phyloP scores from a whole-genome alignment of 2,113 vertebrate species.

The Chamaetylas fuelleborni region DNA sequence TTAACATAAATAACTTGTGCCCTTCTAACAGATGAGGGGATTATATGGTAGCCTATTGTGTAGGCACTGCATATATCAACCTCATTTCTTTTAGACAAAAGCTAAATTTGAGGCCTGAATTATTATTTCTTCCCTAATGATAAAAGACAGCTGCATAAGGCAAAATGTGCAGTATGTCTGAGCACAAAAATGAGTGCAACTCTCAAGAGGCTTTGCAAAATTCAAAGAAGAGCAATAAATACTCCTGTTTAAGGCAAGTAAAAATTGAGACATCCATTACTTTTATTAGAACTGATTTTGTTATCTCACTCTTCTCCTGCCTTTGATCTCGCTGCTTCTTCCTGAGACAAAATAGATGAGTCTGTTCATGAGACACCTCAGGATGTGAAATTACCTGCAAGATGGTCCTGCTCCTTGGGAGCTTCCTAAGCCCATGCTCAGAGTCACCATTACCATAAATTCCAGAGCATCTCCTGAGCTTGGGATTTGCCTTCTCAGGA shows the following conservation, averaged over 20 bases:
- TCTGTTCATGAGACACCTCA: neutral
- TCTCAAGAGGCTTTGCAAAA: constrained; percentile 12
- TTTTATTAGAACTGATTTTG: constrained; percentile 10
- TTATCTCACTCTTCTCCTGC: neutral
- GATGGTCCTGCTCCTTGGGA: neutral
- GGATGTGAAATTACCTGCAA: neutral
- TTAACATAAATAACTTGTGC: constrained; percentile 29
- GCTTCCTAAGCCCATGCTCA: neutral
- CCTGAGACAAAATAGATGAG: neutral
- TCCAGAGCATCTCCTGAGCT: neutral
- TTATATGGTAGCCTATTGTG: constrained; percentile 19
- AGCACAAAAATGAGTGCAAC: neutral
- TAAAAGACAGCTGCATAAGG: neutral
- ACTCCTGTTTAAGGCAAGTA: neutral
- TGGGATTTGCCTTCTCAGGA: neutral
- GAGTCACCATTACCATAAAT: neutral
- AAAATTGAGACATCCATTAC: constrained; percentile 1
- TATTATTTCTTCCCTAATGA: neutral
- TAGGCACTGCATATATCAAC: constrained; percentile 25
- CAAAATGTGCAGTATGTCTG: neutral
- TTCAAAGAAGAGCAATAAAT: constrained; percentile 6
- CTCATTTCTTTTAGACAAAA: constrained; percentile 21
- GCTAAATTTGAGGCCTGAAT: neutral
- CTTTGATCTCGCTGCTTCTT: neutral
- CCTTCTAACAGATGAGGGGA: constrained; percentile 27